These are phyloP conservation scores for Amphiprion ocellaris DNA, from an alignment of 2,113 vertebrate species.

Conservation along the genomic window DNA sequence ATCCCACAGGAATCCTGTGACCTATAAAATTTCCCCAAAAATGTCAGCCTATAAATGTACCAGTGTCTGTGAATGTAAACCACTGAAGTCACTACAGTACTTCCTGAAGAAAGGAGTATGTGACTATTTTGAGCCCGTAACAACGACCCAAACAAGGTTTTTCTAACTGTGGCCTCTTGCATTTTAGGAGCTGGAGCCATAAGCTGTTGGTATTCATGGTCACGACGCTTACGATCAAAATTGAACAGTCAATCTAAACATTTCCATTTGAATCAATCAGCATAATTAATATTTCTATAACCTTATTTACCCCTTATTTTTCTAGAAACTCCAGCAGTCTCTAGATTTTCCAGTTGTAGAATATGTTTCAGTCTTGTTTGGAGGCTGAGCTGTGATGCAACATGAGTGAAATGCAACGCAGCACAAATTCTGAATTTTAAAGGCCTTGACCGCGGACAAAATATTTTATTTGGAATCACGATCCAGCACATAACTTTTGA, in stretches of 20 bases:
- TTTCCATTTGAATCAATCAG: not conserved
- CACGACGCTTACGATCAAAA: not conserved
- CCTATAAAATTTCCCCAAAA: too few relatives aligned
- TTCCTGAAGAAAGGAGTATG: not conserved
- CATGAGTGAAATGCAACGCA: not conserved
- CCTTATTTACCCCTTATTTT: not conserved
- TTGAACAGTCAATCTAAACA: not conserved
- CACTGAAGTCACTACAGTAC: too few relatives aligned
- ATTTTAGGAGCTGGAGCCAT: not conserved
- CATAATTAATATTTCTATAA: constrained; percentile 2
- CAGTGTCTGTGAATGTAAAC: not conserved
- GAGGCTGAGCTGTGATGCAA: not conserved
- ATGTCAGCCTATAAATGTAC: too few relatives aligned
- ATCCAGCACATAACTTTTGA: not conserved
- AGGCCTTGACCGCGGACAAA: constrained; percentile 12
- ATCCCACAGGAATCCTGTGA: too few relatives aligned
- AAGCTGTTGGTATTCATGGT: not conserved
- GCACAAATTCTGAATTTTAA: constrained; percentile 1
- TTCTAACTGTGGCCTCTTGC: too few relatives aligned
- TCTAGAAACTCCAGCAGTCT: not conserved
- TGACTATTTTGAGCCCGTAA: not conserved
- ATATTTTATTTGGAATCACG: constrained; percentile 14
- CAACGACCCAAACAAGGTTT: not conserved
- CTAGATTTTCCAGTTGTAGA: not conserved
- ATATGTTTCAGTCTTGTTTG: not conserved